A percentile compares a stretch with the other conserved stretches of the same genome.
Evolutionary conservation across 2,888 invertebrate species (phyloP).

Genomic region (Lissocephala sabroskyi): DNA sequence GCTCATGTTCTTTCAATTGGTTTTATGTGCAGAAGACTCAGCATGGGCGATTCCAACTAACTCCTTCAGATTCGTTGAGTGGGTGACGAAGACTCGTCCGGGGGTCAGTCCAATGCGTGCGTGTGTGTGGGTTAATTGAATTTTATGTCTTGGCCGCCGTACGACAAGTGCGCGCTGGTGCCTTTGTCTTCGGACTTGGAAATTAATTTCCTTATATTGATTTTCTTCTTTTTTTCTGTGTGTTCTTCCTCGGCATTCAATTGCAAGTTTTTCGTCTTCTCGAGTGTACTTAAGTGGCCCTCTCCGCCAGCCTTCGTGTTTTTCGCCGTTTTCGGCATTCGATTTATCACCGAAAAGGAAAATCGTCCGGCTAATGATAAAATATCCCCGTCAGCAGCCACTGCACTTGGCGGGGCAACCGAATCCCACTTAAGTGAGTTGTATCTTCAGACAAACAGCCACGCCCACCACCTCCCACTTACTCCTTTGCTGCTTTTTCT

Average conservation of each 20-base stretch:
- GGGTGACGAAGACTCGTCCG: too few relatives aligned
- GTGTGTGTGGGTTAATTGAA: constrained; percentile 51
- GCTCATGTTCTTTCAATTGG: constrained; percentile 61
- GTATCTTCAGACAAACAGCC: too few relatives aligned
- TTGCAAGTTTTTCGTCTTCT: neutral
- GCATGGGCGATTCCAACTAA: constrained; percentile 32
- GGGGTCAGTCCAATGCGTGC: constrained; percentile 7
- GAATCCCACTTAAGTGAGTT: too few relatives aligned
- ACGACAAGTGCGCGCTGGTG: constrained; percentile 6
- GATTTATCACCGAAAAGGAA: constrained; percentile 45
- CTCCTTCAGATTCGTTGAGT: constrained; percentile 31
- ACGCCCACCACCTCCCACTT: too few relatives aligned
- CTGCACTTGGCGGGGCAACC: constrained; percentile 14
- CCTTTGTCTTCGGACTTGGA: constrained; percentile 27
- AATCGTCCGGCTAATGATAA: constrained; percentile 25
- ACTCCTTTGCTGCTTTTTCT: too few relatives aligned
- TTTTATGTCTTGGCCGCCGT: constrained; percentile 61
- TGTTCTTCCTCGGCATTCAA: neutral
- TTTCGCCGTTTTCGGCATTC: constrained; percentile 9
- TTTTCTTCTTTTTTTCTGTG: constrained; percentile 34
- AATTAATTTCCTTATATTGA: constrained; percentile 66
- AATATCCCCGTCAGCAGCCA: neutral
- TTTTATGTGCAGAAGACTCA: constrained; percentile 46
- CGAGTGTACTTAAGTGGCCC: too few relatives aligned
- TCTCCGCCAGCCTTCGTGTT: too few relatives aligned